Evolutionary conservation across 2,888 invertebrate species (phyloP).

Genomic region (Molorchus minor): DNA sequence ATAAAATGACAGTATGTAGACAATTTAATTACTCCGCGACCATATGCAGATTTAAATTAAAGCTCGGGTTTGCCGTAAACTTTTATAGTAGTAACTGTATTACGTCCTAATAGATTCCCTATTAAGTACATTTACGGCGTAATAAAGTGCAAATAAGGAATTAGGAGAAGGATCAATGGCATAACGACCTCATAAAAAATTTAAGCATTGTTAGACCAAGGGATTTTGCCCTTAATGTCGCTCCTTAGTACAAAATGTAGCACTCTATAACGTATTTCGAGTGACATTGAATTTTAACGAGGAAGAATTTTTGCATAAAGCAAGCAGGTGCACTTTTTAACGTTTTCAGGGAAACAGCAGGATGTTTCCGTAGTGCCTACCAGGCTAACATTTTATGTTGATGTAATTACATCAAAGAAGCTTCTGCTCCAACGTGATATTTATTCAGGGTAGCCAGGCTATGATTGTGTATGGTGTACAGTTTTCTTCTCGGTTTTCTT

Average conservation of each 20-base stretch:
- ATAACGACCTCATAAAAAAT: conserved; percentile 10
- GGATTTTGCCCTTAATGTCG: conserved; percentile 12
- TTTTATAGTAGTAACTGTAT: not conserved
- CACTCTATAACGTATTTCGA: conserved; percentile 4
- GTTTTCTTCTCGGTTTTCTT: no score
- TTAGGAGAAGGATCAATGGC: conserved; percentile 1
- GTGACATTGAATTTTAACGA: conserved; percentile 11
- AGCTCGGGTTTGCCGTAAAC: no score
- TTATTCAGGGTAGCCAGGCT: no score
- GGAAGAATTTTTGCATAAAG: not conserved
- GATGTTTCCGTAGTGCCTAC: not conserved
- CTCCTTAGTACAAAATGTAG: conserved; percentile 9
- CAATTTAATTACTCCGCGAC: no score
- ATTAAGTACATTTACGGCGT: not conserved
- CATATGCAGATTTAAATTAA: no score
- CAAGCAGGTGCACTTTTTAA: conserved; percentile 9
- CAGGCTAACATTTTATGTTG: not conserved
- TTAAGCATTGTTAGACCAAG: conserved; percentile 13
- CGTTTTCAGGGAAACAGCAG: not conserved
- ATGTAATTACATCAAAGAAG: no score
- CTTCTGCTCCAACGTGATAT: no score
- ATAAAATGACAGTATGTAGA: no score
- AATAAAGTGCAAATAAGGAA: conserved; percentile 7
- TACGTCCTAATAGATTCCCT: not conserved
- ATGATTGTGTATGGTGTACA: no score